Percentiles rank a stretch among this genome's conserved stretches.
Conservation (phyloP, 2,113 vertebrate genomes). For the Scopus umbretta region DNA sequence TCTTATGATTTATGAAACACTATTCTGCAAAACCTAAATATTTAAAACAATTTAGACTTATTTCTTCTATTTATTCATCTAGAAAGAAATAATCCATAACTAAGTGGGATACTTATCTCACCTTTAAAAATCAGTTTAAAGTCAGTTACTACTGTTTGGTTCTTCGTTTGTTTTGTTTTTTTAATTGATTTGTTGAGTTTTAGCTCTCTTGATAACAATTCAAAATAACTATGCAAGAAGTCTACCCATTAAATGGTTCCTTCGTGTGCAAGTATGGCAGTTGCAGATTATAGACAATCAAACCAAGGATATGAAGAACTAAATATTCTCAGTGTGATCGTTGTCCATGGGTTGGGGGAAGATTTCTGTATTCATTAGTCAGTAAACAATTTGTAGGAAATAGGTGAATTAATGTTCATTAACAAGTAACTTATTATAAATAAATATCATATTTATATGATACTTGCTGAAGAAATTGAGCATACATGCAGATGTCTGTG, state of each 20-base stretch:
- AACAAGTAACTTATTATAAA: not conserved
- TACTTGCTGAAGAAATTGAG: not conserved
- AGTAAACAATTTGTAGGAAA: not conserved
- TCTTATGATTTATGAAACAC: not conserved
- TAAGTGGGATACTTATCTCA: not conserved
- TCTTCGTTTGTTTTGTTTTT: not conserved
- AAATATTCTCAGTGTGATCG: not conserved
- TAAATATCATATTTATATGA: not conserved
- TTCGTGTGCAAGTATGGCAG: not conserved
- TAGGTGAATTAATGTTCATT: not conserved
- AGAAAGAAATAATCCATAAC: not conserved
- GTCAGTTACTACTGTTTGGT: not conserved
- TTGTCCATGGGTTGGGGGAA: not conserved
- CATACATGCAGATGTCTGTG: not conserved
- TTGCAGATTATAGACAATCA: not conserved
- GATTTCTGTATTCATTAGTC: not conserved
- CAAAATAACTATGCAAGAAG: not conserved
- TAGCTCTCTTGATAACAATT: not conserved
- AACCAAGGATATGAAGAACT: not conserved
- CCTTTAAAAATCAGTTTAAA: not conserved
- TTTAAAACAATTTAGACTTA: not conserved
- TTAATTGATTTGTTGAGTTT: not conserved
- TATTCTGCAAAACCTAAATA: not conserved
- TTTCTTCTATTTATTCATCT: not conserved
- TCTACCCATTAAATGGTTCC: not conserved